These are phyloP conservation scores for Diachrysia chrysitis DNA, from an alignment of 2,888 invertebrate species.

Conservation along the genomic window DNA sequence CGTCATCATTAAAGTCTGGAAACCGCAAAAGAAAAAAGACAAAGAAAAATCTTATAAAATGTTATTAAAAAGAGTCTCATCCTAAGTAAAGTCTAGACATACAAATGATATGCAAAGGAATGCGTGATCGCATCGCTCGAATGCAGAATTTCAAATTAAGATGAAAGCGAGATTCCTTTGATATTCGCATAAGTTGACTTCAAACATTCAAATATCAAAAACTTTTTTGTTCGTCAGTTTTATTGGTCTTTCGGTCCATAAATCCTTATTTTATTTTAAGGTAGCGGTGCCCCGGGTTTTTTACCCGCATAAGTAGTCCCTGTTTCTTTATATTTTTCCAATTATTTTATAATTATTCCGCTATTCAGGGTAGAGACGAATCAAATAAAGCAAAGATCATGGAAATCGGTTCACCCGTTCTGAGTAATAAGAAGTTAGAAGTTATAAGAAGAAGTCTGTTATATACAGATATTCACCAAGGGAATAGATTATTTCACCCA, in stretches of 20 bases:
- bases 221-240: background rate
- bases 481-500: too few species aligned
- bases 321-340: too few species aligned
- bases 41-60: background rate
- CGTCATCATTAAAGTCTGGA: background rate
- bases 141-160: conserved; percentile 7
- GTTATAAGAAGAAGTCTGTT: too few species aligned
- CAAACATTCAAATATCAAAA: background rate
- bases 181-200: background rate
- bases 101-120: background rate
- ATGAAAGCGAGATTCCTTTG: background rate
- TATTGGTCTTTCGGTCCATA: background rate
- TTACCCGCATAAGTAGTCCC: too few species aligned
- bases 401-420: too few species aligned
- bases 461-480: too few species aligned
- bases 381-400: too few species aligned
- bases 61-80: background rate
- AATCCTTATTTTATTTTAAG: background rate
- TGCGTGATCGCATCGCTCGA: background rate
- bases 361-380: too few species aligned
- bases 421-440: too few species aligned
- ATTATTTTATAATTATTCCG: too few species aligned
- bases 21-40: background rate
- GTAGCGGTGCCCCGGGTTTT: too few species aligned
- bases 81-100: background rate